Evolutionary conservation across 2,113 vertebrate species (phyloP).

Genomic region (Rhinolophus ferrumequinum): DNA sequence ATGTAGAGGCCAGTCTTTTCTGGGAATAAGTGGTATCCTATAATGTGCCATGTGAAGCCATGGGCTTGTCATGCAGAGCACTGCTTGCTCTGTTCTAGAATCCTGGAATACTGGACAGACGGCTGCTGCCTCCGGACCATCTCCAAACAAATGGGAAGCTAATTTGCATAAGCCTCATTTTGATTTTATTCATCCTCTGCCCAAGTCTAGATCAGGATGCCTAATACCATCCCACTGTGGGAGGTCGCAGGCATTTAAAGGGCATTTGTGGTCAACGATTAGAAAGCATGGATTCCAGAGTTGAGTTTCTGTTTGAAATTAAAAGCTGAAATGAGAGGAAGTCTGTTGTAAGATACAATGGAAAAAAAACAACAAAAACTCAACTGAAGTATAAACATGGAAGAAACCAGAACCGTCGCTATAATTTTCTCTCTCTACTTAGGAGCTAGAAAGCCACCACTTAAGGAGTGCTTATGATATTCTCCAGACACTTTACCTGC

Average conservation of each 20-base stretch:
- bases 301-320: background rate
- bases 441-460: background rate
- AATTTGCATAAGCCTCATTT: slow-evolving; percentile 46
- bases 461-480: background rate
- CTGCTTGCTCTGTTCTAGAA: slow-evolving; percentile 14
- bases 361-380: background rate
- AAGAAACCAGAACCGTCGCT: background rate
- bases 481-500: background rate
- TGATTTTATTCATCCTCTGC: slow-evolving; percentile 50
- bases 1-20: background rate
- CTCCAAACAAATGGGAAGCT: background rate
- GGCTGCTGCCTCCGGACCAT: background rate
- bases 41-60: background rate
- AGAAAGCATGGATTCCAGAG: background rate
- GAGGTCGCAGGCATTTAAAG: background rate
- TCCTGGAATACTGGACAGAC: background rate
- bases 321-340: slow-evolving; percentile 22
- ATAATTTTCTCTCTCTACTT: background rate
- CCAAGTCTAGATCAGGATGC: slow-evolving; percentile 40
- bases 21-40: background rate
- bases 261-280: background rate
- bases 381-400: background rate
- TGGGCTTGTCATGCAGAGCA: background rate
- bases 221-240: slow-evolving; percentile 2
- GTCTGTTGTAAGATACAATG: background rate